These are phyloP conservation scores for Brachionus calyciflorus DNA, from an alignment of 1,140 invertebrate species.

Conservation along the genomic window DNA sequence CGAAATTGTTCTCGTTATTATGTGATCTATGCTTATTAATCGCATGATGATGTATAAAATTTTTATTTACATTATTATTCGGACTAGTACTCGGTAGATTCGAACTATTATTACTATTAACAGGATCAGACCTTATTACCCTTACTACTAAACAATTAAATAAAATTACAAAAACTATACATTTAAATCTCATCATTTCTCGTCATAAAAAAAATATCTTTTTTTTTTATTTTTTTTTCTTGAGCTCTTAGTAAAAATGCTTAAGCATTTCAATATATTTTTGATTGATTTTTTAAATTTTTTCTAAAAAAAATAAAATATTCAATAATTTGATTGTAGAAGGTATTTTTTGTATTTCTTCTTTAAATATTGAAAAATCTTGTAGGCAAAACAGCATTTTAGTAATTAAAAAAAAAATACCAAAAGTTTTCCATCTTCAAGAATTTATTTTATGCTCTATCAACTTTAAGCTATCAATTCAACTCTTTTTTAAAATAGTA, in stretches of 20 bases:
- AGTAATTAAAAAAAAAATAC: too few species aligned
- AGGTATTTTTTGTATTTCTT: too few species aligned
- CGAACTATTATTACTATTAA: not conserved
- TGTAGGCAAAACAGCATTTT: too few species aligned
- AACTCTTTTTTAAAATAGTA: conserved; percentile 12
- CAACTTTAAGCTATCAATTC: conserved; percentile 31
- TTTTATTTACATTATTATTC: conserved; percentile 34
- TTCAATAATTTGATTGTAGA: too few species aligned
- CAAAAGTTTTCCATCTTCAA: conserved; percentile 30
- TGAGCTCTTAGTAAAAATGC: too few species aligned
- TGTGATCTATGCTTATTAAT: not conserved
- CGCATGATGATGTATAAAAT: conserved; percentile 43
- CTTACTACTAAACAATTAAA: not conserved
- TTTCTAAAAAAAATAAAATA: too few species aligned
- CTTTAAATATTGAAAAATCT: too few species aligned
- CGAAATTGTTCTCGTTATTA: not conserved
- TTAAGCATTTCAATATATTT: too few species aligned
- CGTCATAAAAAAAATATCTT: too few species aligned
- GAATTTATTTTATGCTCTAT: conserved; percentile 40
- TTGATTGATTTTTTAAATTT: too few species aligned
- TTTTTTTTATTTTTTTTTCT: too few species aligned
- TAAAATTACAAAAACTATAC: not conserved
- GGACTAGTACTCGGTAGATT: not conserved
- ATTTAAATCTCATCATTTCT: too few species aligned
- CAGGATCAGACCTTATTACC: not conserved